phyloP scores from a whole-genome alignment of 2,797 vertebrate species.

The Coendou prehensilis region DNA sequence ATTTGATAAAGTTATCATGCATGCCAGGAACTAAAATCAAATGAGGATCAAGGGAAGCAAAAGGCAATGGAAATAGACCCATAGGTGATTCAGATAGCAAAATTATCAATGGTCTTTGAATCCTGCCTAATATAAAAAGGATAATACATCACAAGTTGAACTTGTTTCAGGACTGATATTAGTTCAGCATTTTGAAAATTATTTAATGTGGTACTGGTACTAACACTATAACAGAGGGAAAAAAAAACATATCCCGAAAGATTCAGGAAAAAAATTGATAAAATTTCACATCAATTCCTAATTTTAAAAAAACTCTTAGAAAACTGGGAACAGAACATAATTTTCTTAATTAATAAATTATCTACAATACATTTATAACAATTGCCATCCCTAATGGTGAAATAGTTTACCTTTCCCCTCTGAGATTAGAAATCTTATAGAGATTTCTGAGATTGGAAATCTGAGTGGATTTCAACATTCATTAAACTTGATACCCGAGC shows the following conservation, averaged over 20 bases:
- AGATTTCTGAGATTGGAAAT: conserved; percentile 42
- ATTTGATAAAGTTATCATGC: conserved; percentile 14
- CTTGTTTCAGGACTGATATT: conserved; percentile 9
- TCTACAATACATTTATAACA: background rate
- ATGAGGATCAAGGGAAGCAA: conserved; percentile 66
- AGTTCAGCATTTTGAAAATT: conserved; percentile 42
- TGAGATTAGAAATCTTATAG: background rate
- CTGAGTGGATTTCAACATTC: conserved; percentile 16
- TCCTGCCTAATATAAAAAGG: background rate
- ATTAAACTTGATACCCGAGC: background rate
- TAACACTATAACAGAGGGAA: background rate
- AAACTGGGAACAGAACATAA: conserved; percentile 29
- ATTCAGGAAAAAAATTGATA: conserved; percentile 17
- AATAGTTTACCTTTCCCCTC: background rate
- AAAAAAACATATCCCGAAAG: background rate
- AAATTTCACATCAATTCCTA: conserved; percentile 14
- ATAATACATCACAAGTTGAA: conserved; percentile 8
- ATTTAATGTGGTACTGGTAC: background rate
- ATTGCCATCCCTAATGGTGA: background rate
- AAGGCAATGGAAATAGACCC: conserved; percentile 48
- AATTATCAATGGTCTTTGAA: background rate
- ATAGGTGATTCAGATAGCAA: conserved; percentile 4
- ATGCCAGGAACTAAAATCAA: conserved; percentile 53
- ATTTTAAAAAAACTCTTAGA: background rate
- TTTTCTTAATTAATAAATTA: conserved; percentile 5